Percentiles rank a stretch among this genome's conserved stretches.
Evolutionary conservation across 2,797 vertebrate species (phyloP).

Genomic region (Enteromius mattozi): DNA sequence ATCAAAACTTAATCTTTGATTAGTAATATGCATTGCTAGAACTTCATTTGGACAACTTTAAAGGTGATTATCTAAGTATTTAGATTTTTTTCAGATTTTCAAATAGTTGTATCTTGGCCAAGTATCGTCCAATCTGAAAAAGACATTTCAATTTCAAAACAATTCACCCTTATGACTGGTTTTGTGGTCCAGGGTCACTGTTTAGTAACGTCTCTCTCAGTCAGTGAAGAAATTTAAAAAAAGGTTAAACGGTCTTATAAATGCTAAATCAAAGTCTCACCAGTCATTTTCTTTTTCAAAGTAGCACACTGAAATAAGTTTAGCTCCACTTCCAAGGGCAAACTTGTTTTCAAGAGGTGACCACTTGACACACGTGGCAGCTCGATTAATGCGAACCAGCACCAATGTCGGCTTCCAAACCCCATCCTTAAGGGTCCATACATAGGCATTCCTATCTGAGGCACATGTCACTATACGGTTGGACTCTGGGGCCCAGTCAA

Average conservation of each 20-base stretch:
- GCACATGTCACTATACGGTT: slow-evolving; percentile 77
- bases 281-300: slow-evolving; percentile 86
- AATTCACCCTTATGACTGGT: too few relatives aligned
- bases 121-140: too few relatives aligned
- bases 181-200: too few relatives aligned
- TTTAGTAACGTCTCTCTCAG: background rate
- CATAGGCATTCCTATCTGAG: slow-evolving; percentile 77
- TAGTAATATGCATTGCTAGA: too few relatives aligned
- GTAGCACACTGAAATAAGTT: slow-evolving; percentile 86
- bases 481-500: slow-evolving; percentile 78
- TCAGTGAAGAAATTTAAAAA: background rate
- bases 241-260: background rate
- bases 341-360: slow-evolving; percentile 83
- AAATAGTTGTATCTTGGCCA: too few relatives aligned
- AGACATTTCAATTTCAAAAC: too few relatives aligned
- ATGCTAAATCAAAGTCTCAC: slow-evolving; percentile 68
- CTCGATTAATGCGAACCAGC: slow-evolving; percentile 78
- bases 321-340: slow-evolving; percentile 82
- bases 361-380: slow-evolving; percentile 80
- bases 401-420: slow-evolving; percentile 79
- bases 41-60: too few relatives aligned
- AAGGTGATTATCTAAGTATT: too few relatives aligned
- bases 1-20: too few relatives aligned
- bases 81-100: too few relatives aligned
- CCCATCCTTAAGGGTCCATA: slow-evolving; percentile 74